Evolutionary conservation across 2,113 vertebrate genomes (phyloP).

Genomic region (Apteryx owenii): DNA sequence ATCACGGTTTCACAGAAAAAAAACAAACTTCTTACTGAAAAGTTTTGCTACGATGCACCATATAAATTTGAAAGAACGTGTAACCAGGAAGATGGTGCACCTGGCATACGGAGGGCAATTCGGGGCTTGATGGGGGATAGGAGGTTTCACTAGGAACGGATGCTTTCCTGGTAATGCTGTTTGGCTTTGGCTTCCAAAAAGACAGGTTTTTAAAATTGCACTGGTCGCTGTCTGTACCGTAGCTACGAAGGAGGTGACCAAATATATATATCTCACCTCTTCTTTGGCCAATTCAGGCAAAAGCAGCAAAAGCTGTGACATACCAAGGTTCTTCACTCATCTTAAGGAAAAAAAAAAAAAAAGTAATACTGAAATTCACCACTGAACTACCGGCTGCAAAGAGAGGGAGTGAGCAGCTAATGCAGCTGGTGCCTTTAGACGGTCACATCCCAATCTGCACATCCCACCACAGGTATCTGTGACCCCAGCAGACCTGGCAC

Average conservation of each 20-base stretch:
- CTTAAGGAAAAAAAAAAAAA: background rate
- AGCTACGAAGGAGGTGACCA: background rate
- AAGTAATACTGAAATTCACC: background rate
- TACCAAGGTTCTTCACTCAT: background rate
- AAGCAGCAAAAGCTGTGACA: constrained; percentile 18
- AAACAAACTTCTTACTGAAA: background rate
- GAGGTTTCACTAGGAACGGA: background rate
- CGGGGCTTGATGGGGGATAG: background rate
- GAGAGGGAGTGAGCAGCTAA: background rate
- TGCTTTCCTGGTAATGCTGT: background rate
- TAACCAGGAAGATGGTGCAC: background rate
- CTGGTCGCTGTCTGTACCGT: background rate
- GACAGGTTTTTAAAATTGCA: background rate
- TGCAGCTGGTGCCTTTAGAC: background rate
- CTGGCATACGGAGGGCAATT: background rate
- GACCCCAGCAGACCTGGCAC: background rate
- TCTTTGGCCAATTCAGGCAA: constrained; percentile 20
- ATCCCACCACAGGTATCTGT: background rate
- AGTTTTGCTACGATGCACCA: background rate
- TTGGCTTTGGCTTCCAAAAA: constrained; percentile 1
- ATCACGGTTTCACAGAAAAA: background rate
- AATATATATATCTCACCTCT: background rate
- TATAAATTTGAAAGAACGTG: background rate
- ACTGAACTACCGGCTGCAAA: background rate
- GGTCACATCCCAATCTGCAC: background rate